Evolutionary conservation across 1,140 invertebrate genomes (phyloP).

Genomic region (Wasmannia auropunctata): DNA sequence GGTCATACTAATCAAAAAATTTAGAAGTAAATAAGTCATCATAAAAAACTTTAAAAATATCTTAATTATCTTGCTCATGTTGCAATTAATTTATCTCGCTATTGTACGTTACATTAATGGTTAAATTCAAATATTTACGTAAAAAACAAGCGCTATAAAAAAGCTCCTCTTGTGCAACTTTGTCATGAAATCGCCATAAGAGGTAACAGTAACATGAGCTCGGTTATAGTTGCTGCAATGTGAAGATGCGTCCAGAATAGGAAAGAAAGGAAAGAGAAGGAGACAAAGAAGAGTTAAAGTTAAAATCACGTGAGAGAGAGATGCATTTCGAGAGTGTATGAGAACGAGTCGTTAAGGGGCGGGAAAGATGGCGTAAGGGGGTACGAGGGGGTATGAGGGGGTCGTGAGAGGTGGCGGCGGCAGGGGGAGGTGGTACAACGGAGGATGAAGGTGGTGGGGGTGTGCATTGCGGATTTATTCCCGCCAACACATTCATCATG

Average conservation of each 20-base stretch:
- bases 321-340: constrained; percentile 66
- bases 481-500: constrained; percentile 86
- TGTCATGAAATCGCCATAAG: constrained; percentile 1
- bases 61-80: background rate
- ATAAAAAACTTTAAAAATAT: background rate
- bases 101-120: background rate
- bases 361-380: constrained; percentile 69
- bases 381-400: constrained; percentile 61
- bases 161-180: background rate
- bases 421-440: constrained; percentile 64
- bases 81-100: background rate
- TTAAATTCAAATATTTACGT: background rate
- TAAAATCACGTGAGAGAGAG: constrained; percentile 31
- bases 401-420: constrained; percentile 61
- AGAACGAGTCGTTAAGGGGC: constrained; percentile 65
- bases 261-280: constrained; percentile 44
- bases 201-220: constrained; percentile 33
- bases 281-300: constrained; percentile 36
- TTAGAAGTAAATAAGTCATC: background rate
- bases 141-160: background rate
- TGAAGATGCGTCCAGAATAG: constrained; percentile 37
- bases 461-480: constrained; percentile 86
- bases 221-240: constrained; percentile 45
- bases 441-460: constrained; percentile 80
- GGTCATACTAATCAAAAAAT: background rate